Percentiles rank a stretch among this genome's conserved stretches.
Conservation (phyloP, 2,113 vertebrate species). For the Brachyistius frenatus region DNA sequence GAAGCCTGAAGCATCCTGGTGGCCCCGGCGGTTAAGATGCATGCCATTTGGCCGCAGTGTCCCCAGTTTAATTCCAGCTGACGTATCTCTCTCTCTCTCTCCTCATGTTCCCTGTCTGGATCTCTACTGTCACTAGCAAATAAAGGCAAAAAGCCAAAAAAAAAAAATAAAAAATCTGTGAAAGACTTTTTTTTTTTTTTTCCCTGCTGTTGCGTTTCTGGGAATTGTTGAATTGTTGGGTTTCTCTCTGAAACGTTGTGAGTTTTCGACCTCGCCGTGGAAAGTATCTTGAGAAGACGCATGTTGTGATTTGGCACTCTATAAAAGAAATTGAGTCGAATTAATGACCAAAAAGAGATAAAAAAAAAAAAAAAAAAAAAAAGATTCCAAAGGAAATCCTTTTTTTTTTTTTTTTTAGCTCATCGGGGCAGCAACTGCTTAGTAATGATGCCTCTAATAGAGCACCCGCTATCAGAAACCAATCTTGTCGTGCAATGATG, state of each 20-base stretch:
- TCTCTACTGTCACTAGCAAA: background rate
- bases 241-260: no score
- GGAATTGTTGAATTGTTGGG: no score
- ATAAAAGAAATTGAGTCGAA: no score
- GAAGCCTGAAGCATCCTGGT: slow-evolving; percentile 34
- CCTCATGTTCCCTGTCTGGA: background rate
- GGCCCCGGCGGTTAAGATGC: slow-evolving; percentile 19
- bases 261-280: no score
- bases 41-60: background rate
- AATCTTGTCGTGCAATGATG: background rate
- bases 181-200: no score
- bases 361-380: background rate
- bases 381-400: background rate
- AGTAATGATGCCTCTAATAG: background rate
- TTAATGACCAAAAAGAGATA: background rate
- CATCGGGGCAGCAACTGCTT: no score
- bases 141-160: background rate
- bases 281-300: no score
- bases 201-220: no score
- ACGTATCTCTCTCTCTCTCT: background rate
- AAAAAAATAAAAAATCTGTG: background rate
- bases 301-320: no score
- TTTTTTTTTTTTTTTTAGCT: no score
- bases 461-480: background rate
- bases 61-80: background rate